phyloP scores from a whole-genome alignment of 2,797 vertebrate species.

The Typhlichthys subterraneus region DNA sequence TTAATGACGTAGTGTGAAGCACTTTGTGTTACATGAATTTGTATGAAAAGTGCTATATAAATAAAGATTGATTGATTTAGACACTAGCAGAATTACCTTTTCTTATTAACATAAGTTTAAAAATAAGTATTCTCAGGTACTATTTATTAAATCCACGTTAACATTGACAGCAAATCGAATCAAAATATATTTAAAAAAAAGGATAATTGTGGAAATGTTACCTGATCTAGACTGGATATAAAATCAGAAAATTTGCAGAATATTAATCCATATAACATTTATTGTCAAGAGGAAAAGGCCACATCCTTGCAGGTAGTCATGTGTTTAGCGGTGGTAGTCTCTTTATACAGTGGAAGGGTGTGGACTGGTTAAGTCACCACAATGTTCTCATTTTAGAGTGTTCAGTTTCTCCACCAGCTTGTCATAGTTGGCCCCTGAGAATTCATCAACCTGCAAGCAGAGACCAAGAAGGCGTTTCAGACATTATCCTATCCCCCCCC shows the following conservation, averaged over 20 bases:
- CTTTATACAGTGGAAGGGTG: slow-evolving; percentile 7
- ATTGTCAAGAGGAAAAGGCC: slow-evolving; percentile 14
- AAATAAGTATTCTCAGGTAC: slow-evolving; percentile 5
- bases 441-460: slow-evolving; percentile 71
- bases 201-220: neutral
- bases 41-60: too few species aligned
- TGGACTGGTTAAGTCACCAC: neutral
- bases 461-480: neutral
- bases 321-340: neutral
- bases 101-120: neutral
- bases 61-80: too few species aligned
- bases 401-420: slow-evolving; percentile 74
- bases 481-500: too few species aligned
- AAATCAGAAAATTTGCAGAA: slow-evolving; percentile 5
- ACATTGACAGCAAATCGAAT: slow-evolving; percentile 15
- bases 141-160: slow-evolving; percentile 57
- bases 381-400: slow-evolving; percentile 16
- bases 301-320: neutral
- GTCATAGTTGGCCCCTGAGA: slow-evolving; percentile 80
- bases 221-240: slow-evolving; percentile 2
- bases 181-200: neutral
- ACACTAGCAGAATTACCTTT: neutral
- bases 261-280: neutral
- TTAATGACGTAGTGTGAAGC: too few species aligned
- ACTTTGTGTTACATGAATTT: too few species aligned